Conservation (phyloP, 2,113 vertebrate species). For the human (Homo sapiens) region DNA sequence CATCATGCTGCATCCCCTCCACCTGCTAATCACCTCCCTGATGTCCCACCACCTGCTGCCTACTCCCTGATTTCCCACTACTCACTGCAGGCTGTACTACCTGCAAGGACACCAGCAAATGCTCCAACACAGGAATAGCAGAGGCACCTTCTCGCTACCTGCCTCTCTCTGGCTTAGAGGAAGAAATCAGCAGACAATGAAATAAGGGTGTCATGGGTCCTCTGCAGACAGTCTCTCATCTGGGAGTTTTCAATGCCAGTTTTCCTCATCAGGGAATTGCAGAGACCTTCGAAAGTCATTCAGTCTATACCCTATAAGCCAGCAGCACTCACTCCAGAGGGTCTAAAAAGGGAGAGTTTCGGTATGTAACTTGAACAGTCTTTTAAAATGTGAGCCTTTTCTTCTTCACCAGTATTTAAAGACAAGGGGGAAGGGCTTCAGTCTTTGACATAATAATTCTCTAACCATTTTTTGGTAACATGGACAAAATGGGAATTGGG, state of each 20-base stretch:
- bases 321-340: background rate
- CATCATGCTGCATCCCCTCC: accelerated
- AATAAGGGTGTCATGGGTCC: accelerated
- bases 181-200: background rate
- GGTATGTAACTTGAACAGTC: background rate
- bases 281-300: background rate
- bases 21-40: background rate
- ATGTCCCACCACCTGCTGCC: background rate
- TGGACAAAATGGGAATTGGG: background rate
- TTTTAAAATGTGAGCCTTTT: background rate
- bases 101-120: background rate
- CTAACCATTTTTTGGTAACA: background rate
- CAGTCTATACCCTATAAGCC: background rate
- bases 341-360: background rate
- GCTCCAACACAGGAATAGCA: background rate
- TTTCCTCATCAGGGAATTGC: background rate
- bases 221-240: background rate
- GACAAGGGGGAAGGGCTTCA: background rate
- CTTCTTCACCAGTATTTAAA: background rate
- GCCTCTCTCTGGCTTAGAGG: background rate
- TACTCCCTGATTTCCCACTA: background rate
- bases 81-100: background rate
- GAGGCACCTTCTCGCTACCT: background rate
- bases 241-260: background rate
- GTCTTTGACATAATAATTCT: background rate